phyloP scores from a whole-genome alignment of 64 coral and sea anemone genomes.

The Catalaphyllia jardinei region DNA sequence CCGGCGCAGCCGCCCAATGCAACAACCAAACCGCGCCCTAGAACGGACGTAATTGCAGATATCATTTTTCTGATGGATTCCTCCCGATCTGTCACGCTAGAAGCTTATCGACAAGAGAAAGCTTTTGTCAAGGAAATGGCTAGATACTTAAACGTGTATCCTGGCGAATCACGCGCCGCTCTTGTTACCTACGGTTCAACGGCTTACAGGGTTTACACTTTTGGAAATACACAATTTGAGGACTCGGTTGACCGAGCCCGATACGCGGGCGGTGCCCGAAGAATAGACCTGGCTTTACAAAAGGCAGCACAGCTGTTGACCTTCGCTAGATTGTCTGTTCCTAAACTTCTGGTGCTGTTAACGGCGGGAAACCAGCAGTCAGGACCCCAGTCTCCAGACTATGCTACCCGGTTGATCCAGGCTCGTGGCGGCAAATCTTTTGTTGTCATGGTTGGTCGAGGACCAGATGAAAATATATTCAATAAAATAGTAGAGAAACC shows the following conservation, averaged over 20 bases:
- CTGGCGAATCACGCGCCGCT: conserved; percentile 30
- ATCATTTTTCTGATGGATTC: conserved; percentile 60
- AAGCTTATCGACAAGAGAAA: conserved; percentile 19
- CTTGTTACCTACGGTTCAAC: conserved; percentile 39
- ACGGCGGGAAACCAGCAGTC: conserved; percentile 29
- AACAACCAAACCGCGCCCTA: too few relatives aligned
- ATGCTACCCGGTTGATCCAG: conserved; percentile 1
- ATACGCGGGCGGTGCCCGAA: conserved; percentile 1
- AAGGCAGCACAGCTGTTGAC: not conserved
- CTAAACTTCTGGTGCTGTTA: conserved; percentile 30
- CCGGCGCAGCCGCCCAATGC: too few relatives aligned
- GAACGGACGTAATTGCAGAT: not conserved
- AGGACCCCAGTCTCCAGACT: conserved; percentile 7
- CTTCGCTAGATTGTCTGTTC: not conserved
- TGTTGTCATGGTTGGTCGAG: conserved; percentile 1
- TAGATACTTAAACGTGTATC: conserved; percentile 15
- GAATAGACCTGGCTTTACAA: conserved; percentile 23
- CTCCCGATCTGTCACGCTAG: conserved; percentile 12
- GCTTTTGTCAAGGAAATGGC: conserved; percentile 31
- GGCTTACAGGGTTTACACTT: not conserved
- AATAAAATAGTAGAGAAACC: conserved; percentile 9
- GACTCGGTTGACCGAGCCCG: not conserved
- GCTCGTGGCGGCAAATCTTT: conserved; percentile 31
- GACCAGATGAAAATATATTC: conserved; percentile 2
- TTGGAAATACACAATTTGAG: conserved; percentile 33